Conservation (phyloP, 2,888 invertebrate genomes). For the Synergus umbraculus region DNA sequence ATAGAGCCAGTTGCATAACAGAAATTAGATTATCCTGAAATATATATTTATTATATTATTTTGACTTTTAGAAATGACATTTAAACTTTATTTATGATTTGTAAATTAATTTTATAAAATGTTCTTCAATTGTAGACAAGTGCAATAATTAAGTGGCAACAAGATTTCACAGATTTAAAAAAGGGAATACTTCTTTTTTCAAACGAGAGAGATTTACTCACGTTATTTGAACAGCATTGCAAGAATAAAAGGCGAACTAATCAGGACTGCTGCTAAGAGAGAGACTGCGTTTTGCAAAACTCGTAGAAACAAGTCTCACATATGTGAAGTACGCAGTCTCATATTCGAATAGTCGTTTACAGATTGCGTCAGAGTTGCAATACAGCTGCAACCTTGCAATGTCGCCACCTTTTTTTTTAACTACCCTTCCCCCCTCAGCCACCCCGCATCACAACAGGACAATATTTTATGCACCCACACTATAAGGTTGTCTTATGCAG, state of each 20-base stretch:
- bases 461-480: slow-evolving; percentile 8
- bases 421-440: slow-evolving; percentile 28
- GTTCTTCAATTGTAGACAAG: neutral
- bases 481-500: neutral
- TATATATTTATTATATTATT: neutral
- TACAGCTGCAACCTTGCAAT: slow-evolving; percentile 63
- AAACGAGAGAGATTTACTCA: slow-evolving; percentile 12
- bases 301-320: slow-evolving; percentile 14
- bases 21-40: neutral
- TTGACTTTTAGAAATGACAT: too few relatives aligned
- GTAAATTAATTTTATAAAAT: neutral
- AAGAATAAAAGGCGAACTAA: slow-evolving; percentile 10
- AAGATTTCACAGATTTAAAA: neutral
- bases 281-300: slow-evolving; percentile 23
- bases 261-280: neutral
- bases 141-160: slow-evolving; percentile 9
- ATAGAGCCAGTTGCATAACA: neutral
- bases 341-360: slow-evolving; percentile 19
- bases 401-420: slow-evolving; percentile 56
- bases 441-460: slow-evolving; percentile 10
- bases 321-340: slow-evolving; percentile 11
- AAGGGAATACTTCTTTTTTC: slow-evolving; percentile 9
- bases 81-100: too few relatives aligned
- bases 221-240: slow-evolving; percentile 9
- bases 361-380: slow-evolving; percentile 60